Evolutionary conservation across 2,113 vertebrate genomes (phyloP).

Genomic region (Forbesichthys agassizii): DNA sequence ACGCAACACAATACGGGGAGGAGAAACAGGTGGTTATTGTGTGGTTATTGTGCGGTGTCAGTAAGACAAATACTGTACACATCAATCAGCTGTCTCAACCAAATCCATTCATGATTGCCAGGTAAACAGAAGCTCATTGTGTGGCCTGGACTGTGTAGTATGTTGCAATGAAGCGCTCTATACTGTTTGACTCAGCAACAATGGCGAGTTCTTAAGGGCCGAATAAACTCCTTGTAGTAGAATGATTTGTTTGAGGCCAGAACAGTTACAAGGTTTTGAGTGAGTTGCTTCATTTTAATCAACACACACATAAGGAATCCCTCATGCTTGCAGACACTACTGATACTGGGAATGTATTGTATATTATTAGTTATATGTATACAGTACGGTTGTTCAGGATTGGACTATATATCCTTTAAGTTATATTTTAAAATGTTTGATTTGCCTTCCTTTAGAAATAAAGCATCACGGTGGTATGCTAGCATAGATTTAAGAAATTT

Average conservation of each 20-base stretch:
- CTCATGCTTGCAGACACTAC: too few species aligned
- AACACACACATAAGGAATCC: too few species aligned
- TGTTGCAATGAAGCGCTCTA: conserved; percentile 14
- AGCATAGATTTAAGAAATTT: background rate
- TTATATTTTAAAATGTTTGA: too few species aligned
- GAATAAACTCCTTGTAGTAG: too few species aligned
- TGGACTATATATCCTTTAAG: too few species aligned
- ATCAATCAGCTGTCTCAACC: conserved; percentile 38
- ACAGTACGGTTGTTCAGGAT: too few species aligned
- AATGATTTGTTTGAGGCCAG: too few species aligned
- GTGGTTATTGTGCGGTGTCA: background rate
- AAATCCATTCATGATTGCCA: conserved; percentile 32
- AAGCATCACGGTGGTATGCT: background rate
- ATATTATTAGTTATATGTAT: too few species aligned
- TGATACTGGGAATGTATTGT: too few species aligned
- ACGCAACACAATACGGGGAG: conserved; percentile 37
- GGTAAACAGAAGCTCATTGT: conserved; percentile 47
- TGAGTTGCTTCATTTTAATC: too few species aligned
- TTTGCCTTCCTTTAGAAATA: too few species aligned
- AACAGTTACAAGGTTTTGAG: too few species aligned
- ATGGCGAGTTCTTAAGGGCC: background rate
- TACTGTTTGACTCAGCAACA: conserved; percentile 18
- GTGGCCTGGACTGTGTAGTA: background rate
- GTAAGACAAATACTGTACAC: background rate
- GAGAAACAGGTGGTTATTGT: conserved; percentile 18